A percentile compares a stretch with the other conserved stretches of the same genome.
phyloP scores from a whole-genome alignment of 2,888 invertebrate genomes.

The Onchidella celtica region DNA sequence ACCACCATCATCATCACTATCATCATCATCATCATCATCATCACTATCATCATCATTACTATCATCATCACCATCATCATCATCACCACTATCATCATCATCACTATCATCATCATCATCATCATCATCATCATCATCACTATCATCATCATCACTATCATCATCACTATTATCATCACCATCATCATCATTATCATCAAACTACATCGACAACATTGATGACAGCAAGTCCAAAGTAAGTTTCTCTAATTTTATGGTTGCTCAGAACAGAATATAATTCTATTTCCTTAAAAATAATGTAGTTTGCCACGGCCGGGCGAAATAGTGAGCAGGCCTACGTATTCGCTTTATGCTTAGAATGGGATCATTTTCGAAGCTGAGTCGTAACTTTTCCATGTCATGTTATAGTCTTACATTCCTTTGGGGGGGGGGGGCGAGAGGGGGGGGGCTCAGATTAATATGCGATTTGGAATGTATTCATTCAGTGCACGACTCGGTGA shows the following conservation, averaged over 20 bases:
- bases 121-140: slow-evolving; percentile 22
- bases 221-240: not conserved
- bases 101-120: slow-evolving; percentile 16
- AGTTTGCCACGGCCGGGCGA: not conserved
- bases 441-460: too few species aligned
- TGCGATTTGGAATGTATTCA: too few species aligned
- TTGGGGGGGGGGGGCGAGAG: too few species aligned
- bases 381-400: too few species aligned
- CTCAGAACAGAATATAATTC: not conserved
- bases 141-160: slow-evolving; percentile 13
- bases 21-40: not conserved
- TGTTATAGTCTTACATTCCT: too few species aligned
- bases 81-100: not conserved
- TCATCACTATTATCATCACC: not conserved
- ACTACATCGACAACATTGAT: not conserved
- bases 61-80: not conserved
- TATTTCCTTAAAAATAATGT: not conserved
- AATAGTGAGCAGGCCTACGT: too few species aligned
- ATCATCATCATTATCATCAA: slow-evolving; percentile 13
- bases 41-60: not conserved
- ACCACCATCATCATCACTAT: not conserved
- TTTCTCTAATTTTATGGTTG: not conserved
- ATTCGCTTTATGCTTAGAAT: too few species aligned
- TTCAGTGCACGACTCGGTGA: too few species aligned
- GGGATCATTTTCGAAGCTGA: too few species aligned